These are phyloP conservation scores for Scaptomyza parva DNA, from an alignment of 2,888 invertebrate species.

Conservation along the genomic window DNA sequence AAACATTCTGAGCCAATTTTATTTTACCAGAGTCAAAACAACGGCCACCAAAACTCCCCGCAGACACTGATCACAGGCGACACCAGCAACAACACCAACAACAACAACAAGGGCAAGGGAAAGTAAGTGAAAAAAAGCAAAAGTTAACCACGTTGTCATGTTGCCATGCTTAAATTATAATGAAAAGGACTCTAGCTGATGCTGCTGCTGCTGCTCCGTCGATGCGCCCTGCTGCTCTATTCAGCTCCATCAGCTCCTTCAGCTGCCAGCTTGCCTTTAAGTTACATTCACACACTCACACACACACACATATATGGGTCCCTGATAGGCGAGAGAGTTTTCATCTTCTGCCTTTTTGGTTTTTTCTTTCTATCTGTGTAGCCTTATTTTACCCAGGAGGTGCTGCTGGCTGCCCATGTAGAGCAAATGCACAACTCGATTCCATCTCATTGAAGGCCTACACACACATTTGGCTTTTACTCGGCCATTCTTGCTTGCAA, in stretches of 20 bases:
- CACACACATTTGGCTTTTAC: constrained; percentile 43
- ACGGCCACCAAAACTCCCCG: constrained; percentile 44
- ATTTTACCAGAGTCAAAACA: constrained; percentile 52
- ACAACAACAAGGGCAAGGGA: not conserved
- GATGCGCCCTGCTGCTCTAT: constrained; percentile 45
- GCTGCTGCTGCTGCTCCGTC: constrained; percentile 16
- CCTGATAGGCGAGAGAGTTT: constrained; percentile 25
- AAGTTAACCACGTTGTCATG: constrained; percentile 82
- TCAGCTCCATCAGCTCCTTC: not conserved
- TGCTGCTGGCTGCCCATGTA: constrained; percentile 41
- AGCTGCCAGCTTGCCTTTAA: constrained; percentile 43
- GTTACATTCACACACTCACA: constrained; percentile 25
- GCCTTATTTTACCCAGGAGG: constrained; percentile 64
- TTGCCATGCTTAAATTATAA: constrained; percentile 82
- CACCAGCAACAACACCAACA: constrained; percentile 45
- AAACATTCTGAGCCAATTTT: constrained; percentile 74
- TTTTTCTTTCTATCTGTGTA: constrained; percentile 39
- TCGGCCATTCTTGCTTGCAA: constrained; percentile 26
- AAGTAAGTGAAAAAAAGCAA: constrained; percentile 53
- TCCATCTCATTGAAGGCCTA: constrained; percentile 70
- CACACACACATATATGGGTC: constrained; percentile 14
- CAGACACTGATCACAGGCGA: constrained; percentile 64
- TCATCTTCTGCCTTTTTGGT: not conserved
- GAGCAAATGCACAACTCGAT: constrained; percentile 75
- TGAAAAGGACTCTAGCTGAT: constrained; percentile 76